Evolutionary conservation across 2,113 vertebrate genomes (phyloP).

Genomic region (Phalacrocorax carbo): DNA sequence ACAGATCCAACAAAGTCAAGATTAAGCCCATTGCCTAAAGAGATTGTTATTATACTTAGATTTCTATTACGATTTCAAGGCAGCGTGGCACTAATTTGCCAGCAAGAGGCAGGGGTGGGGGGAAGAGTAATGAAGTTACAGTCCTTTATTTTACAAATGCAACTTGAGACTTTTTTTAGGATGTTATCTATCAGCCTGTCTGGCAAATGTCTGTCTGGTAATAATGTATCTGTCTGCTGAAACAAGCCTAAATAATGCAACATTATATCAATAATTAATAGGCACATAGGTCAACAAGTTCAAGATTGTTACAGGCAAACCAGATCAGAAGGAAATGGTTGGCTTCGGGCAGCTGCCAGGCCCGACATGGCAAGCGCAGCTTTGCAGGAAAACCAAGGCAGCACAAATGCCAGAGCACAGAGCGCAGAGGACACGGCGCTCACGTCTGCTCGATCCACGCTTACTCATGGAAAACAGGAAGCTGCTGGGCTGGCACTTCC

Average conservation of each 20-base stretch:
- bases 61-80: neutral
- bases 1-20: neutral
- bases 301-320: slow-evolving; percentile 8
- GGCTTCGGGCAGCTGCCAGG: neutral
- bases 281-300: slow-evolving; percentile 61
- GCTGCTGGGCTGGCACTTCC: neutral
- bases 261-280: slow-evolving; percentile 65
- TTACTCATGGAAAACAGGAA: neutral
- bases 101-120: neutral
- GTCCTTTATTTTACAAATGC: neutral
- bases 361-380: rapidly evolving
- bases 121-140: slow-evolving; percentile 30
- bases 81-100: neutral
- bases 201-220: slow-evolving; percentile 62
- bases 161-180: slow-evolving; percentile 59
- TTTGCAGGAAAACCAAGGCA: neutral
- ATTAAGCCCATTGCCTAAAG: neutral
- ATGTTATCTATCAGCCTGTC: slow-evolving; percentile 62
- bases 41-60: neutral
- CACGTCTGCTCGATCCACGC: neutral
- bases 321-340: neutral
- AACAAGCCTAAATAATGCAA: slow-evolving; percentile 70
- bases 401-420: neutral
- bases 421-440: rapidly evolving
- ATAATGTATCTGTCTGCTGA: slow-evolving; percentile 60